Evolutionary conservation across 2,113 vertebrate genomes (phyloP).

Genomic region (Oreocharis arfaki): DNA sequence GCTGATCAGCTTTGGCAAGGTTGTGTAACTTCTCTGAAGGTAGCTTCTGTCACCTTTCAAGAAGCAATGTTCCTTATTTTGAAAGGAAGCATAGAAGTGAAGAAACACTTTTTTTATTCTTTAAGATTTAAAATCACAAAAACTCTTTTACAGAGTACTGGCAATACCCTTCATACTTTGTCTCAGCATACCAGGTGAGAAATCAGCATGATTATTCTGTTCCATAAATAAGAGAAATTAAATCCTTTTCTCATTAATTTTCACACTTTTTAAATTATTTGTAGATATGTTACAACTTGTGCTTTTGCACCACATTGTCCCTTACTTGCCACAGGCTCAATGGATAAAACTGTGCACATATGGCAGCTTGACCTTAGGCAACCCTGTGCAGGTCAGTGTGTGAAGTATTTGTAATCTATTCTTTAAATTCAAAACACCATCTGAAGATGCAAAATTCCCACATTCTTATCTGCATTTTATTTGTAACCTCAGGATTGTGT

Average conservation of each 20-base stretch:
- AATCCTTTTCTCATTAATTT: neutral
- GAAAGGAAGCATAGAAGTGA: neutral
- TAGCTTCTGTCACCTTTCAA: neutral
- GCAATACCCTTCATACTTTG: conserved; percentile 77
- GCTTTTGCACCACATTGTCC: conserved; percentile 78
- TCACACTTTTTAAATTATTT: neutral
- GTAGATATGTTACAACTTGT: conserved; percentile 87
- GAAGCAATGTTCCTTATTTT: neutral
- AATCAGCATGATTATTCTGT: neutral
- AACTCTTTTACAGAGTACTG: conserved; percentile 72
- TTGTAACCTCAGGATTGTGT: neutral
- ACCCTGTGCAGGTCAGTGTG: conserved; percentile 69
- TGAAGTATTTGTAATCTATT: neutral
- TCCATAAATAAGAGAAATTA: neutral
- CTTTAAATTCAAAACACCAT: neutral
- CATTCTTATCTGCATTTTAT: neutral
- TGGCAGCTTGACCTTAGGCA: conserved; percentile 78
- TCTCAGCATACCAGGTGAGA: conserved; percentile 83
- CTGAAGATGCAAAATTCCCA: neutral
- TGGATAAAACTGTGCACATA: conserved; percentile 87
- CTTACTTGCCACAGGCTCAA: conserved; percentile 89
- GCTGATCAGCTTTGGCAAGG: neutral
- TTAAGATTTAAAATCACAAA: neutral
- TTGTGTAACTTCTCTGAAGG: neutral
- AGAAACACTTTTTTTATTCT: neutral